These are phyloP conservation scores for Latheticus oryzae DNA, from an alignment of 2,888 invertebrate genomes.

Conservation along the genomic window DNA sequence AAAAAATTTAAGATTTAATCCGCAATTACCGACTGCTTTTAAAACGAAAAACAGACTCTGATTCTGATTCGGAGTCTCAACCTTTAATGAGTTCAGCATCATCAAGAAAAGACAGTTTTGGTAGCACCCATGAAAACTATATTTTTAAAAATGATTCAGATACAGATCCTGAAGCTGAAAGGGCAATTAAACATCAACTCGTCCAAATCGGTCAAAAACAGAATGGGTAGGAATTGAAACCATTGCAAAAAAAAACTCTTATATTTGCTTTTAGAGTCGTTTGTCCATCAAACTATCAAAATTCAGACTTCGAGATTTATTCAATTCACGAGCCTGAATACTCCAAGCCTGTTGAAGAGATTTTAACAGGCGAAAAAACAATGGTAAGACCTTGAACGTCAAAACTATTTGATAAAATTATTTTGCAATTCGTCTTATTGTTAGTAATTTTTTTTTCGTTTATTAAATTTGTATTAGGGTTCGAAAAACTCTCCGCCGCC, in stretches of 20 bases:
- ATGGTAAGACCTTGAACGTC: slow-evolving; percentile 9
- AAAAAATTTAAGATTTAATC: slow-evolving; percentile 57
- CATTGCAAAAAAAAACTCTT: neutral
- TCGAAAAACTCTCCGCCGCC: too few species aligned
- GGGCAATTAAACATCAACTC: slow-evolving; percentile 4
- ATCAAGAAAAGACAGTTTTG: slow-evolving; percentile 61
- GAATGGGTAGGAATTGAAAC: neutral
- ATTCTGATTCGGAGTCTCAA: slow-evolving; percentile 64
- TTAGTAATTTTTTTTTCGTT: slow-evolving; percentile 2
- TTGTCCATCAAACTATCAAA: slow-evolving; percentile 37
- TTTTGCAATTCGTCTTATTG: slow-evolving; percentile 5
- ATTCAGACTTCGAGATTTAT: slow-evolving; percentile 42
- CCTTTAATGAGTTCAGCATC: slow-evolving; percentile 63
- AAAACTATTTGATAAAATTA: slow-evolving; percentile 23
- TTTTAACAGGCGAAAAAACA: slow-evolving; percentile 17
- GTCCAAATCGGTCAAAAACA: too few species aligned
- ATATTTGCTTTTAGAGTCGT: slow-evolving; percentile 40
- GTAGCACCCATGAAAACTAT: slow-evolving; percentile 51
- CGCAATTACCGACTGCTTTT: slow-evolving; percentile 58
- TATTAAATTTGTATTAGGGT: too few species aligned
- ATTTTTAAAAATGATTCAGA: slow-evolving; percentile 26
- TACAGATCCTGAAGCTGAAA: slow-evolving; percentile 21
- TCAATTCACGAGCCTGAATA: slow-evolving; percentile 28
- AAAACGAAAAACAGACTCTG: slow-evolving; percentile 53
- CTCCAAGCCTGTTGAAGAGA: slow-evolving; percentile 23